Percentiles rank a stretch among this genome's conserved stretches.
Conservation (phyloP, 2,888 invertebrate species). For the Thera britannica region DNA sequence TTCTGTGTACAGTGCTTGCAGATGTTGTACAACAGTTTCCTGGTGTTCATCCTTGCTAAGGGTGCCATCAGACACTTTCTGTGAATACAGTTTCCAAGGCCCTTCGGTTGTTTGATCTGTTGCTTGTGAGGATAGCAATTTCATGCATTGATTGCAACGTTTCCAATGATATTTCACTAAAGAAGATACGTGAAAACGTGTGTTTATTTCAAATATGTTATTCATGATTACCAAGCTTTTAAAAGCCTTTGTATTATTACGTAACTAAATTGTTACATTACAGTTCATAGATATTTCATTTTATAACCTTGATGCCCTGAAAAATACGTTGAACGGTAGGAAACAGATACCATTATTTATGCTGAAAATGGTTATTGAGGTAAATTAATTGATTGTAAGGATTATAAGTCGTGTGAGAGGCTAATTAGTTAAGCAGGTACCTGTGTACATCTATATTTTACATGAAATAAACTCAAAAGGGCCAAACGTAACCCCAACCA, state of each 20-base stretch:
- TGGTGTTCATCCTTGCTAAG: slow-evolving; percentile 90
- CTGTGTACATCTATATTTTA: no score
- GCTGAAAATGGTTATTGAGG: no score
- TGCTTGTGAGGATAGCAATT: slow-evolving; percentile 63
- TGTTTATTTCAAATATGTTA: slow-evolving; percentile 63
- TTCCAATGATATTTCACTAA: slow-evolving; percentile 62
- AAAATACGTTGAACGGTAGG: neutral
- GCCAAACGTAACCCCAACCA: no score
- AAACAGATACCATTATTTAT: no score
- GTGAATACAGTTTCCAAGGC: slow-evolving; percentile 83
- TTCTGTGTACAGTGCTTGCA: slow-evolving; percentile 89
- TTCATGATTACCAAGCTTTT: slow-evolving; percentile 49
- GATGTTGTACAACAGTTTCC: slow-evolving; percentile 86
- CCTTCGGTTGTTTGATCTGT: slow-evolving; percentile 57
- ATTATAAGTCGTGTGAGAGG: no score
- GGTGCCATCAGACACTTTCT: slow-evolving; percentile 85
- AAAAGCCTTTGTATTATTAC: slow-evolving; percentile 21
- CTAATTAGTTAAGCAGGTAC: no score
- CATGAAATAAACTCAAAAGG: no score
- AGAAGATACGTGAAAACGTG: slow-evolving; percentile 56
- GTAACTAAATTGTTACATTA: slow-evolving; percentile 26
- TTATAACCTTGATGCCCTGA: slow-evolving; percentile 45
- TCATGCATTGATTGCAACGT: slow-evolving; percentile 64
- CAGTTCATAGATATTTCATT: neutral
- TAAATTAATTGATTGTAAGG: no score